These are phyloP conservation scores for Ceriagrion tenellum DNA, from an alignment of 2,888 invertebrate genomes.

Conservation along the genomic window DNA sequence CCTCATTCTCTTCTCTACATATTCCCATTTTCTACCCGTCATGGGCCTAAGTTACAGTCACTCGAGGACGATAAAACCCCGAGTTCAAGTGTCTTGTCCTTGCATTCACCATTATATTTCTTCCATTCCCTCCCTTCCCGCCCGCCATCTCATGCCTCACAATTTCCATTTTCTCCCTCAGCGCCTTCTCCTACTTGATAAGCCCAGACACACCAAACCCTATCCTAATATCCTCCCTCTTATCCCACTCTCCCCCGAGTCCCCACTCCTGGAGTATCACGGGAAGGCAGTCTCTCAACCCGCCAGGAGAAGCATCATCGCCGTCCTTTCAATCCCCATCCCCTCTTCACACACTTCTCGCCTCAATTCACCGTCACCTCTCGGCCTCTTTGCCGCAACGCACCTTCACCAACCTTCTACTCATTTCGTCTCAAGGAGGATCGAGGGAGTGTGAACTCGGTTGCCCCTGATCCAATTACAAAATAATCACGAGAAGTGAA, in stretches of 20 bases:
- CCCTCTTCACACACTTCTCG: not conserved
- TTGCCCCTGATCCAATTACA: not conserved
- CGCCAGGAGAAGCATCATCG: not conserved
- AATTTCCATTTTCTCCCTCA: conserved; percentile 8
- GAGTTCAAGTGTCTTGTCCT: not conserved
- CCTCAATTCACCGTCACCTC: not conserved
- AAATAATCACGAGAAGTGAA: not conserved
- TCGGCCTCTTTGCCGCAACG: too few relatives aligned
- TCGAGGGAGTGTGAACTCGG: not conserved
- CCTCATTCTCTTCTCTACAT: too few relatives aligned
- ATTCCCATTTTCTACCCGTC: too few relatives aligned
- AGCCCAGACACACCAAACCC: not conserved
- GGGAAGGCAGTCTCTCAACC: not conserved
- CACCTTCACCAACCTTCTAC: not conserved
- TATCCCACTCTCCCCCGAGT: not conserved
- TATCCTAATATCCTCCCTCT: not conserved
- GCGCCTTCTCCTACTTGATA: not conserved
- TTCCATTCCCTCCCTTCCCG: not conserved
- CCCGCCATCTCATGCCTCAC: not conserved
- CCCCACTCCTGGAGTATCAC: not conserved
- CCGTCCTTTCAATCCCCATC: not conserved
- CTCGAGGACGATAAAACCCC: not conserved
- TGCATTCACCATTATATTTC: not conserved
- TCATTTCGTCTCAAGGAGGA: not conserved
- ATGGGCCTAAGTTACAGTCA: too few relatives aligned